Base-by-base conservation (phyloP, 2,888 invertebrate genomes). In the Therioaphis trifolii region DNA sequence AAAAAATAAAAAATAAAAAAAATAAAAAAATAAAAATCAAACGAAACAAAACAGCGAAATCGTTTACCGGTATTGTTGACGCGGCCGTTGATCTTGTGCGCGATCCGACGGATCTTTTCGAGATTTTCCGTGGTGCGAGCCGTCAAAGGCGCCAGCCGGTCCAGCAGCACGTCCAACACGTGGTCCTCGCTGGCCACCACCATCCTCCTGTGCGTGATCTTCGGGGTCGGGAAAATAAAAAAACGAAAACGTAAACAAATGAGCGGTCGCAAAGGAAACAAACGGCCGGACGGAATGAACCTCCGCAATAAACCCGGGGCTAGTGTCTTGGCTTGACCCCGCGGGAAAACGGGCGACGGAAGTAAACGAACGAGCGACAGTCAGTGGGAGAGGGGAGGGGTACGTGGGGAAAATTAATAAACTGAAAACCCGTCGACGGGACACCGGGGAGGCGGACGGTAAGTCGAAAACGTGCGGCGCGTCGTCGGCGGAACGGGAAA, bases 31-130 rank as follows among this genome's bases (percentile, higher is more conserved):
- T 9, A 15, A 46, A 24, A 24, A 21, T 46, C 14, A 15, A 35
- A 35, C 35, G 35, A 35, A 35, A n/a, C n/a, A n/a, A n/a, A n/a
- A n/a, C n/a, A n/a, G n/a, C n/a, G n/a, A n/a, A n/a, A n/a, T n/a
- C n/a, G n/a, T n/a, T 82, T 66, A 82, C 82, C 82, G 14, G 63
- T 40, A 11, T 74, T 82, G 66, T 82, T 82, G 40, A 82, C 82
- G 0, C 82, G 82, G 11, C 74, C 63, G 40, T 82, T 82, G 61
- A 82, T 72, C 72, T 82, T 82, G 27, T 63, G 72, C 24, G 82
- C 82, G 27, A 82, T 82, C 3, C 63, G 74, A 4, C 82, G 72
- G 24, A 82, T 82, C 49, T 82, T 82, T n/a, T 82, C 82, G 18
- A 82, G 24, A n/a, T 82, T 82, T n/a, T 82, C 82, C 18, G 74